Conservation (phyloP, 2,888 invertebrate genomes). For the Hedya salicella region DNA sequence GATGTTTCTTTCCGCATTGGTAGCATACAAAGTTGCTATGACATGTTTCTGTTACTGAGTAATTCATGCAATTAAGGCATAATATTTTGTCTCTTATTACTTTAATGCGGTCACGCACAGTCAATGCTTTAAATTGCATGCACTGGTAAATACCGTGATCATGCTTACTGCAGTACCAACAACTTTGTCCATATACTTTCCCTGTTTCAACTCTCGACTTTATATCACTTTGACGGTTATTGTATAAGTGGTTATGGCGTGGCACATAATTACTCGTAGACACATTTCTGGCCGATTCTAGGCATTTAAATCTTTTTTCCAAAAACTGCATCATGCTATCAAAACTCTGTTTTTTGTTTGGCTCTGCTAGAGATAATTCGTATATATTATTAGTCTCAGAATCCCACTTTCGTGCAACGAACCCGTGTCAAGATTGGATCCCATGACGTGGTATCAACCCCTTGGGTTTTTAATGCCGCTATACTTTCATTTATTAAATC, state of each 20-base stretch:
- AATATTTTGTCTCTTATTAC: not conserved
- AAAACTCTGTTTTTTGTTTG: constrained; percentile 9
- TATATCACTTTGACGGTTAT: not conserved
- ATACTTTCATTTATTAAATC: constrained; percentile 3
- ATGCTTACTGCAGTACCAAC: constrained; percentile 15
- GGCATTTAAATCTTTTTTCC: constrained; percentile 16
- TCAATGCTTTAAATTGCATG: constrained; percentile 3
- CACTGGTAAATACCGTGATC: constrained; percentile 21
- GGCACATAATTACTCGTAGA: not conserved
- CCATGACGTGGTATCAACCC: not conserved
- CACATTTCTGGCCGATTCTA: not conserved
- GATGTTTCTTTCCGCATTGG: not conserved
- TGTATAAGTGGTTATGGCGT: not conserved
- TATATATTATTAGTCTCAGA: constrained; percentile 4
- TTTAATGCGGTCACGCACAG: constrained; percentile 1
- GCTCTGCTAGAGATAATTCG: constrained; percentile 3
- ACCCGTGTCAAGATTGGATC: constrained; percentile 7
- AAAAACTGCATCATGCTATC: constrained; percentile 3
- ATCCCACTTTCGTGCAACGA: constrained; percentile 6
- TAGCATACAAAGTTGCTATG: not conserved
- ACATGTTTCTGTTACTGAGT: not conserved
- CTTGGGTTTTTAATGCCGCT: not conserved
- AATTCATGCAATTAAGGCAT: not conserved
- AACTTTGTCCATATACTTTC: not conserved
- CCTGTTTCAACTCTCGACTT: not conserved